Base-by-base conservation (phyloP, 2,113 vertebrate genomes). In the Chroicocephalus ridibundus region DNA sequence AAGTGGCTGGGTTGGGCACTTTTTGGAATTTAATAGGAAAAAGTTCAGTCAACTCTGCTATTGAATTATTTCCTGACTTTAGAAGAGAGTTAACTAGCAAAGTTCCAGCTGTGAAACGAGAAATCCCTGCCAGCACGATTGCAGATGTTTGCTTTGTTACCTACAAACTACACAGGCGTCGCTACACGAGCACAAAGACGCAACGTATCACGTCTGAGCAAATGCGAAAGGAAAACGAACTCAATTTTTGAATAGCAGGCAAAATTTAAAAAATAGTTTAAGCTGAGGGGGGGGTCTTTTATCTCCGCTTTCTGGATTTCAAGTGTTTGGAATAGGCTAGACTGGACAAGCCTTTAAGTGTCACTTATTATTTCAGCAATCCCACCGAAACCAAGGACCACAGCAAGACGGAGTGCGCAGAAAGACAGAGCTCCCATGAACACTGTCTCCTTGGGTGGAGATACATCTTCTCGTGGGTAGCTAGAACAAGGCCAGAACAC, bases 171-270 rank as follows among this genome's bases (percentile, higher is more conserved):
- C 51, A 4, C 1, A 11, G 62, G 38, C 34, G 3, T 21, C 11
- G 4, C 34, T 14, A 18, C 14, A 2, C 1, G 24, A 40, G 38
- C 38, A 14, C 0, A 1, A 38, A 54, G 71, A 40, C 2, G 24
- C 2, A 4, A 52, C 38, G 2, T 11, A 7, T 10, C 14, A 4
- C 0, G 4, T 24, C 15, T 25, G 66, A 64, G 75, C 38, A 54
- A 36, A 29, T 0, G 10, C 24, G 6, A 5, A 10, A 24, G 49
- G 68, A 42, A 72, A 65, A 65, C 2, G 2, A 42, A 16, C 29
- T n/a, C n/a, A 2, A 2, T 22, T 47, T 49, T 10, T 13, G 10
- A 49, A 6, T 0, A 57, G n/a, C 4, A 25, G 29, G 49, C 7
- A 34, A 71, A 24, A 8, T 40, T 32, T 21, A 14, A 2, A 22